phyloP scores from a whole-genome alignment of 2,797 vertebrate genomes.

The Scolopax bukidnonensis region DNA sequence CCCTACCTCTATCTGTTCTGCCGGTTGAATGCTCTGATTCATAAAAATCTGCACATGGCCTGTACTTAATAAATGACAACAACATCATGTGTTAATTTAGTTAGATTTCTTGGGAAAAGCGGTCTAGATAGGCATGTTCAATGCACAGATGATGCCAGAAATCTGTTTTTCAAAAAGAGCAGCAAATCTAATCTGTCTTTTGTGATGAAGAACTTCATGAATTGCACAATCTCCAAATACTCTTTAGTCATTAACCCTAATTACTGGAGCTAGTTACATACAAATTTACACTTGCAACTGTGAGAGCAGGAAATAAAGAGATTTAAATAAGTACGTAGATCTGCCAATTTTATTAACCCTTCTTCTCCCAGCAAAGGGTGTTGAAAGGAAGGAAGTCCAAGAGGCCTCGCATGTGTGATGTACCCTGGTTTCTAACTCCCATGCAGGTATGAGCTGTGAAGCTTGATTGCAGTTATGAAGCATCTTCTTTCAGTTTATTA shows the following conservation, averaged over 20 bases:
- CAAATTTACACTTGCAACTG: background rate
- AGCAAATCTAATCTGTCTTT: background rate
- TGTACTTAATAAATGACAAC: background rate
- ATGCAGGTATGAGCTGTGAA: background rate
- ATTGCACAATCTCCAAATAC: background rate
- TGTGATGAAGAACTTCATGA: background rate
- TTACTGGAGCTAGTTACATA: background rate
- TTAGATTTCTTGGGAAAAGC: background rate
- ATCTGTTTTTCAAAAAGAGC: background rate
- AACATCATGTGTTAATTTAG: background rate
- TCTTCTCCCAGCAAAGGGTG: background rate
- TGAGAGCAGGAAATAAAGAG: background rate
- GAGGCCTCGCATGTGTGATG: fast-evolving
- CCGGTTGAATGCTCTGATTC: background rate
- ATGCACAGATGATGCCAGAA: background rate
- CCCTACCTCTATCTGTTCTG: background rate
- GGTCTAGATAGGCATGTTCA: background rate
- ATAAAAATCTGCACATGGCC: background rate
- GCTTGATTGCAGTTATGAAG: background rate
- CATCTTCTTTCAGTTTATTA: background rate
- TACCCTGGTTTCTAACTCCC: background rate
- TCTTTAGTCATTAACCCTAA: slow-evolving; percentile 31
- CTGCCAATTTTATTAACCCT: background rate
- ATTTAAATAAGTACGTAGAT: background rate
- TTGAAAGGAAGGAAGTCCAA: background rate